phyloP scores from a whole-genome alignment of 2,113 vertebrate species.

The Dipodomys ordii region DNA sequence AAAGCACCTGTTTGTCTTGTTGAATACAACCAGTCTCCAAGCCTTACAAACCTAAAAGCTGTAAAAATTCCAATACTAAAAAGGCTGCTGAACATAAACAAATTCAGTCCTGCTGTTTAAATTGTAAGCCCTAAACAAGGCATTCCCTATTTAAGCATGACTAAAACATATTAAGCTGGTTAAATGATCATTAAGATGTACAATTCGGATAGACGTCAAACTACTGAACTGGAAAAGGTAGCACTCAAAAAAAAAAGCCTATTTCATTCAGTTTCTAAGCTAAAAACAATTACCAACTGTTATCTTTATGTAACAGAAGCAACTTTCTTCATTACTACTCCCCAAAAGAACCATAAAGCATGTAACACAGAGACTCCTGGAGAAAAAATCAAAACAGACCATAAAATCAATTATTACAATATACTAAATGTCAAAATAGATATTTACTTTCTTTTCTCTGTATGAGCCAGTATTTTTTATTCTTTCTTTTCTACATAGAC shows the following conservation, averaged over 20 bases:
- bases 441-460: neutral
- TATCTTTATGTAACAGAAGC: neutral
- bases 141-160: neutral
- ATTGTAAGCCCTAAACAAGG: neutral
- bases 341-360: neutral
- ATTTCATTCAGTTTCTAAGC: neutral
- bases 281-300: neutral
- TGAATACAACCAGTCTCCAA: neutral
- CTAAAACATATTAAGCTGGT: neutral
- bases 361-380: neutral
- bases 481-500: conserved; percentile 10
- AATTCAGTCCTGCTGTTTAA: neutral
- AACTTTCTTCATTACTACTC: neutral
- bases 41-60: neutral
- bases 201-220: neutral
- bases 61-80: conserved; percentile 13
- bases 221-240: neutral
- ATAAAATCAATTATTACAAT: neutral
- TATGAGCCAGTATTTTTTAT: neutral
- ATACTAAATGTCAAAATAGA: neutral
- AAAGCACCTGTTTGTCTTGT: neutral
- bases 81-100: neutral
- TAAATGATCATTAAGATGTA: neutral
- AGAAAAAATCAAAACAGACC: neutral
- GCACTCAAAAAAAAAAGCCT: neutral